Conservation (phyloP, 2,113 vertebrate species). For the Megaceryle torquata region DNA sequence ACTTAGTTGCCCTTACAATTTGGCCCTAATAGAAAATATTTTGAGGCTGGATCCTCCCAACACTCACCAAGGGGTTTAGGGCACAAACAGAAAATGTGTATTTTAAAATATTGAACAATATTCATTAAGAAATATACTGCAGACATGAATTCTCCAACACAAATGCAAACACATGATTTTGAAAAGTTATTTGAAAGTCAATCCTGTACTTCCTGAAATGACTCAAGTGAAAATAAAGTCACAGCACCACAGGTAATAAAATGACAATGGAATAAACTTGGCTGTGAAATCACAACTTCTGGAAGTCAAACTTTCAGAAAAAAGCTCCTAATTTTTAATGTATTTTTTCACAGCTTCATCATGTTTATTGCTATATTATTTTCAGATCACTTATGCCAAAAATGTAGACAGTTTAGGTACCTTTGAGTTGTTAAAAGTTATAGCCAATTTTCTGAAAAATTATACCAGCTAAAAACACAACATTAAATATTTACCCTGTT, state of each 20-base stretch:
- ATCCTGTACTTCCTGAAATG: background rate
- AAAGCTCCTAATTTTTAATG: constrained; percentile 66
- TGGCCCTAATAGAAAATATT: constrained; percentile 31
- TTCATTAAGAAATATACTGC: background rate
- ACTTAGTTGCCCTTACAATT: constrained; percentile 20
- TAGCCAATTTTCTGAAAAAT: constrained; percentile 87
- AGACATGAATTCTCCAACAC: constrained; percentile 28
- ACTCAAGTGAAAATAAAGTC: background rate
- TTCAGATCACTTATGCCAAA: constrained; percentile 80
- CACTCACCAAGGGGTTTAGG: background rate
- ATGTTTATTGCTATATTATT: constrained; percentile 81
- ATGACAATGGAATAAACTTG: background rate
- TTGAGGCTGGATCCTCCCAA: background rate
- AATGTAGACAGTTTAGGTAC: constrained; percentile 82
- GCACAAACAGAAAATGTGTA: constrained; percentile 35
- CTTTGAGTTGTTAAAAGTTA: constrained; percentile 85
- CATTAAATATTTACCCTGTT: constrained; percentile 87
- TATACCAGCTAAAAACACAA: constrained; percentile 84
- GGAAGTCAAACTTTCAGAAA: constrained; percentile 72
- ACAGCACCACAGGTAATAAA: constrained; percentile 23
- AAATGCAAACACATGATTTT: background rate
- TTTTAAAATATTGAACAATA: constrained; percentile 51
- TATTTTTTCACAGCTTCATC: constrained; percentile 73
- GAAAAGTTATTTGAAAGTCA: constrained; percentile 64
- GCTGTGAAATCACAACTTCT: constrained; percentile 42